Evolutionary conservation across 2,888 invertebrate genomes (phyloP).

Genomic region (Pelosia muscerda): DNA sequence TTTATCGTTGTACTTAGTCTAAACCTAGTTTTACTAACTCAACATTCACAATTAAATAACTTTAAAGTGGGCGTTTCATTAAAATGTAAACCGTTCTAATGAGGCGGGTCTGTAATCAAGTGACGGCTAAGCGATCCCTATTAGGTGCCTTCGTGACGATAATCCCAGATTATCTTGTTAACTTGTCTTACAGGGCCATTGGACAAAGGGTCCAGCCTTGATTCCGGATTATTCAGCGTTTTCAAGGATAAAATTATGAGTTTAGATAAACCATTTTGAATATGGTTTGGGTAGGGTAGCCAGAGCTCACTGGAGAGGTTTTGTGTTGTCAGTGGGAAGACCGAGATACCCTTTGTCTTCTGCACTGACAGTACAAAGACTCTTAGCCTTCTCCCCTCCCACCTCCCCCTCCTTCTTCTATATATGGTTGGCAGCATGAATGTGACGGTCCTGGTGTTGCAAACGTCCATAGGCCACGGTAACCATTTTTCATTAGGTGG

Average conservation of each 20-base stretch:
- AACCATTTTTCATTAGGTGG: too few species aligned
- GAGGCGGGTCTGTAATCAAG: conserved; percentile 45
- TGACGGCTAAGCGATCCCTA: conserved; percentile 48
- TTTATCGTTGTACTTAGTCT: neutral
- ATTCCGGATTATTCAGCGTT: conserved; percentile 21
- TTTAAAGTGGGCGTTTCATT: conserved; percentile 35
- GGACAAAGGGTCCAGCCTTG: conserved; percentile 43
- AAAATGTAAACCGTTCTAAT: conserved; percentile 45
- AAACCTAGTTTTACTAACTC: neutral
- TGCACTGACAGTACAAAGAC: too few species aligned
- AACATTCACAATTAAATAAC: conserved; percentile 20
- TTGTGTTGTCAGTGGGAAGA: too few species aligned
- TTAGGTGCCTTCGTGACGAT: conserved; percentile 47
- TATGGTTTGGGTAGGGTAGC: too few species aligned
- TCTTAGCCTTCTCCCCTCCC: too few species aligned
- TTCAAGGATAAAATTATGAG: conserved; percentile 11
- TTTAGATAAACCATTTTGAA: too few species aligned
- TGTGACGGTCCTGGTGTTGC: too few species aligned
- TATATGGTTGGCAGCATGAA: too few species aligned
- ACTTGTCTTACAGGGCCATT: conserved; percentile 47
- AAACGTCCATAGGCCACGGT: too few species aligned
- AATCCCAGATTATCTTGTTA: conserved; percentile 52
- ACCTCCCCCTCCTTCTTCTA: too few species aligned
- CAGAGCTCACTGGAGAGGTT: too few species aligned
- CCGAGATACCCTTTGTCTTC: too few species aligned